Conservation (phyloP, 2,797 vertebrate species). For the Benthosema pterotum region DNA sequence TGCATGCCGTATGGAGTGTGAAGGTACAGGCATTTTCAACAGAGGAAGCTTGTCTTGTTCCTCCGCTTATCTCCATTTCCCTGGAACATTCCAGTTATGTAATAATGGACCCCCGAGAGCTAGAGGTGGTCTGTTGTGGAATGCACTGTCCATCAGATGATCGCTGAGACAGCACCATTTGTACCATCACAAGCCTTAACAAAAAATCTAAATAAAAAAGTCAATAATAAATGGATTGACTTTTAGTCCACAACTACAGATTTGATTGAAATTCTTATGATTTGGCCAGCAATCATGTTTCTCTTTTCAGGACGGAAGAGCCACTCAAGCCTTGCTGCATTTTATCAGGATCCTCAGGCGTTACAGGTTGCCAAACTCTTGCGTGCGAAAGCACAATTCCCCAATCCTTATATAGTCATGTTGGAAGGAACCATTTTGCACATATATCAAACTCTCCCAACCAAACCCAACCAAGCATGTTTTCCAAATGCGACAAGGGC, state of each 20-base stretch:
- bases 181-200: slow-evolving; percentile 23
- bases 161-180: slow-evolving; percentile 37
- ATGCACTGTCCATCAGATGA: slow-evolving; percentile 25
- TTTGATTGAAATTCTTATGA: slow-evolving; percentile 55
- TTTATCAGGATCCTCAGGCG: slow-evolving; percentile 52
- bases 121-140: slow-evolving; percentile 18
- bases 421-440: slow-evolving; percentile 38
- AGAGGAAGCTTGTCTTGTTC: slow-evolving; percentile 6
- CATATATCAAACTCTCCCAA: slow-evolving; percentile 38
- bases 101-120: slow-evolving; percentile 44
- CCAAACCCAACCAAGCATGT: slow-evolving; percentile 42
- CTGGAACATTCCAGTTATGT: slow-evolving; percentile 37
- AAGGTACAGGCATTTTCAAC: background rate
- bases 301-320: slow-evolving; percentile 52
- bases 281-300: slow-evolving; percentile 48
- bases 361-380: slow-evolving; percentile 40
- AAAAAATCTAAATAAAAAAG: slow-evolving; percentile 16
- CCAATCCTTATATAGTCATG: slow-evolving; percentile 71
- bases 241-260: slow-evolving; percentile 36
- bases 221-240: slow-evolving; percentile 58
- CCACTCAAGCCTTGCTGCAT: slow-evolving; percentile 28
- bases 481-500: slow-evolving; percentile 25
- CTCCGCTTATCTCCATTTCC: slow-evolving; percentile 30
- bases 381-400: slow-evolving; percentile 44
- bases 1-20: background rate